Conservation (phyloP, 1,140 invertebrate genomes). For the Drosophila baimaii region DNA sequence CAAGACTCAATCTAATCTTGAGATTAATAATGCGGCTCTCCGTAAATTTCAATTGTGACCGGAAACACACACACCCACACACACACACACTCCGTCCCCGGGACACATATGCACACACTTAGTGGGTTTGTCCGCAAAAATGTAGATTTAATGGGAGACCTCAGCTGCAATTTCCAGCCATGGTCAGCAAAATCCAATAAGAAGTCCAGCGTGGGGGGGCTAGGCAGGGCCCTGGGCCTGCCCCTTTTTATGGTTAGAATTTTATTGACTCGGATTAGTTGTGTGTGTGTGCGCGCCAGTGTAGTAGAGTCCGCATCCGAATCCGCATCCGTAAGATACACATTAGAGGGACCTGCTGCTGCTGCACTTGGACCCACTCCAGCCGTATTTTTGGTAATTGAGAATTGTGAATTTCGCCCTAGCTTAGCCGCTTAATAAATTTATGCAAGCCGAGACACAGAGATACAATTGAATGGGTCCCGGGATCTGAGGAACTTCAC, state of each 20-base stretch:
- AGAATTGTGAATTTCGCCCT: constrained; percentile 48
- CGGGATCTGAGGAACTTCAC: constrained; percentile 1
- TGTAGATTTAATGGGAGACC: constrained; percentile 51
- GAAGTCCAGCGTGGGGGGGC: background rate
- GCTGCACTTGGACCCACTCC: constrained; percentile 18
- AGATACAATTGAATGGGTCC: constrained; percentile 19
- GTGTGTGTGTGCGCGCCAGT: constrained; percentile 10
- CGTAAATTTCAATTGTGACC: constrained; percentile 70
- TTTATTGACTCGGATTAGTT: constrained; percentile 78
- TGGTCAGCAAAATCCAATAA: constrained; percentile 20
- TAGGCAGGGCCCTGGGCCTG: background rate
- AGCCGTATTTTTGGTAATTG: constrained; percentile 57
- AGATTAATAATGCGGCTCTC: constrained; percentile 79
- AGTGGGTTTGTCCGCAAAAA: constrained; percentile 29
- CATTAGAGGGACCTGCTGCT: constrained; percentile 27
- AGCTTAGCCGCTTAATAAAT: constrained; percentile 66
- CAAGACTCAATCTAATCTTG: constrained; percentile 73
- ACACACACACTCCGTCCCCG: background rate
- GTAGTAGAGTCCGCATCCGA: background rate
- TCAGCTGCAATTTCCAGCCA: constrained; percentile 45
- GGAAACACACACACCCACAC: constrained; percentile 18
- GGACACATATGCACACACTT: constrained; percentile 5
- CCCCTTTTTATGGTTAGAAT: constrained; percentile 68
- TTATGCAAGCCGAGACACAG: constrained; percentile 38
- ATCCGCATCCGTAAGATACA: constrained; percentile 36